phyloP scores from a whole-genome alignment of 2,888 invertebrate species.

The Zaprionus obscuricornis region DNA sequence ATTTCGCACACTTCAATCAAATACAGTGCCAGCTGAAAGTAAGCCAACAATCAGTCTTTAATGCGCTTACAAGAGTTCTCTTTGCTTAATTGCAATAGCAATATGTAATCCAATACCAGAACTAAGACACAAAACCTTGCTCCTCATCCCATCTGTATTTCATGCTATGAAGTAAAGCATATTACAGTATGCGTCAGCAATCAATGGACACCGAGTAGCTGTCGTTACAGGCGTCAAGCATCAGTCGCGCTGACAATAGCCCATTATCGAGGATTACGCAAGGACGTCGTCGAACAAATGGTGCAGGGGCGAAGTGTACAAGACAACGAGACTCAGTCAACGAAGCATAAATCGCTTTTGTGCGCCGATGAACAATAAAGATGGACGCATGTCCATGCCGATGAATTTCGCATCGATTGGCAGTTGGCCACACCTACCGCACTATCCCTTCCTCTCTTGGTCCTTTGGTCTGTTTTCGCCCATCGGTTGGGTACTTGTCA shows the following conservation, averaged over 20 bases:
- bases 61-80: constrained; percentile 31
- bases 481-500: constrained; percentile 56
- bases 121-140: constrained; percentile 47
- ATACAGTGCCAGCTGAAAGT: constrained; percentile 1
- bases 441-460: background rate
- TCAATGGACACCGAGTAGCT: constrained; percentile 39
- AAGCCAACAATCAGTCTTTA: constrained; percentile 23
- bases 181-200: constrained; percentile 1
- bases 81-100: constrained; percentile 36
- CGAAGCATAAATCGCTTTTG: constrained; percentile 58
- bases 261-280: constrained; percentile 73
- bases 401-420: constrained; percentile 63
- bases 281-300: constrained; percentile 22
- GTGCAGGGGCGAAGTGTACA: background rate
- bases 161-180: no score
- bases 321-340: constrained; percentile 3
- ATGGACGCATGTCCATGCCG: constrained; percentile 48
- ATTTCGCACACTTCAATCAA: no score
- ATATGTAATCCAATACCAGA: constrained; percentile 36
- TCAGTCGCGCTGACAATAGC: constrained; percentile 59
- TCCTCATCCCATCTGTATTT: no score
- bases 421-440: constrained; percentile 36
- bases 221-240: constrained; percentile 46
- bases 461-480: no score
- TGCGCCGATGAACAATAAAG: constrained; percentile 51